Evolutionary conservation across 1,140 invertebrate genomes (phyloP).

Genomic region (Callitettix versicolor): DNA sequence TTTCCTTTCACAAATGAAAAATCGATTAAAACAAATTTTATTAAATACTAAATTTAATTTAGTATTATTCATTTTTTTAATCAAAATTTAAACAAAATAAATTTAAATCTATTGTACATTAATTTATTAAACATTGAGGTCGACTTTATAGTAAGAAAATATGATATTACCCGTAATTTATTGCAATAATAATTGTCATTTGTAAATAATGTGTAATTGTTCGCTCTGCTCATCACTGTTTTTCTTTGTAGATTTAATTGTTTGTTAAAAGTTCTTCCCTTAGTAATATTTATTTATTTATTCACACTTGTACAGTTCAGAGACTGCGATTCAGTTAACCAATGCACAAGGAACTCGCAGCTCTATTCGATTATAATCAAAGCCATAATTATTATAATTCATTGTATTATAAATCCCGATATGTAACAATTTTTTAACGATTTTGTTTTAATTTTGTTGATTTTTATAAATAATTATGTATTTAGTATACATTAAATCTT

Average conservation of each 20-base stretch:
- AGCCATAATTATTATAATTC: conserved; percentile 32
- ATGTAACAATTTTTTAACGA: conserved; percentile 17
- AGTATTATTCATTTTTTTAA: no score
- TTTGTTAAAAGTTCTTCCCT: conserved; percentile 10
- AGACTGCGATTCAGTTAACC: conserved; percentile 2
- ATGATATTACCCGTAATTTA: background rate
- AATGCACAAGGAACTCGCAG: conserved; percentile 3
- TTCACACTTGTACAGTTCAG: background rate
- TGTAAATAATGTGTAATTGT: background rate
- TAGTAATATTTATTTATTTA: conserved; percentile 9
- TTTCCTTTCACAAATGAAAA: no score
- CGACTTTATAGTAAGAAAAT: background rate
- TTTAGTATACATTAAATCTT: conserved; percentile 18
- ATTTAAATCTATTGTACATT: no score
- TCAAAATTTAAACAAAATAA: no score
- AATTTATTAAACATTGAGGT: background rate
- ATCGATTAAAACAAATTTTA: no score
- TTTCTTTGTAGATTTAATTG: background rate
- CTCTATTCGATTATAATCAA: conserved; percentile 21
- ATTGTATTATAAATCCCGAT: conserved; percentile 19
- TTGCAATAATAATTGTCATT: background rate
- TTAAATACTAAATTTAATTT: no score
- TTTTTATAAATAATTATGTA: conserved; percentile 19
- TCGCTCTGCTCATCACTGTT: conserved; percentile 1
- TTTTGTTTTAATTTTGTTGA: conserved; percentile 15